These are phyloP conservation scores for Hassar affinis DNA, from an alignment of 2,113 vertebrate genomes.

Conservation along the genomic window DNA sequence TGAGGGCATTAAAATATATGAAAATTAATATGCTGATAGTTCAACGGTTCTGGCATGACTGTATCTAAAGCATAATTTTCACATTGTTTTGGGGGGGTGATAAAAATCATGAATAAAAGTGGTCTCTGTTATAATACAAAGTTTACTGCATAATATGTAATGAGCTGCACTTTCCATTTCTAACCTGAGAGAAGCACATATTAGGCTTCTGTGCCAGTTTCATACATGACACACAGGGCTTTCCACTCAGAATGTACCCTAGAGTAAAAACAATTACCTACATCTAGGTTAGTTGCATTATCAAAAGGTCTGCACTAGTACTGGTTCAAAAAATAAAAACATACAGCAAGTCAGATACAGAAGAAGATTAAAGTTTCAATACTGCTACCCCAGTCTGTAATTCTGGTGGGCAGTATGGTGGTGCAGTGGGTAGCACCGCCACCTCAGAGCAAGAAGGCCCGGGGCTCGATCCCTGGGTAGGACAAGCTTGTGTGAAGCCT, in stretches of 20 bases:
- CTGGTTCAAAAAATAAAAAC: too few species aligned
- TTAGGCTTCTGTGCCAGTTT: not conserved
- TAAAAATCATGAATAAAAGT: not conserved
- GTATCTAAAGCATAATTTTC: not conserved
- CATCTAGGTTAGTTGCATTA: not conserved
- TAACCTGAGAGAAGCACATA: not conserved
- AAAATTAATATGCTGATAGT: too few species aligned
- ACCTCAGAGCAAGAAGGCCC: too few species aligned
- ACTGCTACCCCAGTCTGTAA: too few species aligned
- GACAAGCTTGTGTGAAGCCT: too few species aligned
- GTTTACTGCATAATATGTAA: not conserved
- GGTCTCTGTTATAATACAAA: not conserved
- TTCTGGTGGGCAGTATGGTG: too few species aligned
- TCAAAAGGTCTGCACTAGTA: not conserved
- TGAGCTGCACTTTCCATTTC: not conserved
- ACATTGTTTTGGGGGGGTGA: not conserved
- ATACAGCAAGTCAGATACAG: not conserved
- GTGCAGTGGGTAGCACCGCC: too few species aligned
- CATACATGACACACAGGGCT: not conserved
- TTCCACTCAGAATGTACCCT: not conserved
- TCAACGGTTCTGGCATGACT: not conserved
- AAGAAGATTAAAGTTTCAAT: not conserved
- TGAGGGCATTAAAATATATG: too few species aligned
- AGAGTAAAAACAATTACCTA: not conserved
- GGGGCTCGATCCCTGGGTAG: too few species aligned